Evolutionary conservation across 2,113 vertebrate species (phyloP), one percentile per base, ranked within the genome.

Genomic region (Eublepharis macularius): DNA sequence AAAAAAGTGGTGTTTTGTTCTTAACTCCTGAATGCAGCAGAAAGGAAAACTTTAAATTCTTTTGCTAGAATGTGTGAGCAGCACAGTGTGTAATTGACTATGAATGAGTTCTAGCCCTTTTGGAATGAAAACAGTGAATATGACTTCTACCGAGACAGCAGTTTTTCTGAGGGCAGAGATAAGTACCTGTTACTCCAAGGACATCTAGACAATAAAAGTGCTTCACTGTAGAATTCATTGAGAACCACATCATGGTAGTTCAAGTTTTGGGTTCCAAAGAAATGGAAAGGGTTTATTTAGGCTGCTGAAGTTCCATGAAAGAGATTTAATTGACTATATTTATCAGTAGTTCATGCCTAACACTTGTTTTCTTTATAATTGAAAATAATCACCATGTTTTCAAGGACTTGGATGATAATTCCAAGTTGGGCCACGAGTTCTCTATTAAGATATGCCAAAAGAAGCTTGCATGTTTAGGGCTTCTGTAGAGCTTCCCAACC

Each of bases 101-200:
- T 86, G 60, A 66, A 75, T 75, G 57, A 74, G 66, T 51, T 86
- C 51, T 34, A 66, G 47, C 32, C 36, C 43, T n/a, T 12, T 66
- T 41, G 29, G 70, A 80, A 75, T 32, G 26, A 80, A 86, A 41
- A 57, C 36, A 80, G 26, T 80, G 65, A 32, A 86, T 75, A 80
- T 80, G 69, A 80, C 29, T 80, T 43, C 26, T 73, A 34, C 54
- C 63, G 51, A 81, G 39, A 14, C 34, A 41, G 76, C 69, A 49
- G 41, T 41, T 86, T 86, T 54, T 74, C 47, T 75, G 72, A 81
- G 39, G 45, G 34, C 70, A 49, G n/a, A 81, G 11, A 65, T 75
- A 80, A 54, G 70, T 21, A 41, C 8, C 73, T 68, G 77, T 34
- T 51, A 75, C 47, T 84, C 47, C 74, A 84, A 84, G 63, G 45